Percentiles rank a stretch among this genome's conserved stretches.
Evolutionary conservation across 2,888 invertebrate species (phyloP).

Genomic region (Laspeyria flexula): DNA sequence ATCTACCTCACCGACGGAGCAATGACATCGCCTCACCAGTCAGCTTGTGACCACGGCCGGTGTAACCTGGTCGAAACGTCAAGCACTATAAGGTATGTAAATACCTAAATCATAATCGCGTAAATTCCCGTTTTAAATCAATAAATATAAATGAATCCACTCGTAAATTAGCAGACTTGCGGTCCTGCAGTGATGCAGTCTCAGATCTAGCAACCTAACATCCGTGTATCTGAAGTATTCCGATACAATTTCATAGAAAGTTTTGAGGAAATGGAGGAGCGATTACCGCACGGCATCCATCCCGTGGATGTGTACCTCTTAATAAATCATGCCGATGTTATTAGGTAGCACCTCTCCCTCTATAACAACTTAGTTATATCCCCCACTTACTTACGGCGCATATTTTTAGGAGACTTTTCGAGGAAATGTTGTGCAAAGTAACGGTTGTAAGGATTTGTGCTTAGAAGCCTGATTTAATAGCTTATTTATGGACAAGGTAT

Average conservation of each 20-base stretch:
- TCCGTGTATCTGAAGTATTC: slow-evolving; percentile 41
- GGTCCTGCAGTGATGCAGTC: background rate
- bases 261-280: slow-evolving; percentile 43
- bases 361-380: slow-evolving; percentile 46
- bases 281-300: slow-evolving; percentile 50
- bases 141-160: too few relatives aligned
- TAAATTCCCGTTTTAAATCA: too few relatives aligned
- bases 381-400: slow-evolving; percentile 19
- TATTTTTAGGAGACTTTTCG: slow-evolving; percentile 19
- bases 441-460: too few relatives aligned
- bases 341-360: slow-evolving; percentile 52
- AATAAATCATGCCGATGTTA: slow-evolving; percentile 58
- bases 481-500: too few relatives aligned
- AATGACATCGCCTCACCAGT: too few relatives aligned
- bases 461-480: too few relatives aligned
- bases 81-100: too few relatives aligned
- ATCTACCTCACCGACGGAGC: too few relatives aligned
- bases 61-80: too few relatives aligned
- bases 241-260: slow-evolving; percentile 60
- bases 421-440: background rate
- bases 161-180: too few relatives aligned
- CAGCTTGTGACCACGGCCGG: too few relatives aligned
- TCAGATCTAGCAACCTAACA: slow-evolving; percentile 21
- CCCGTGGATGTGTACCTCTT: slow-evolving; percentile 41
- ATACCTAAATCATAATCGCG: too few relatives aligned